These are phyloP conservation scores for Ochropleura leucogaster DNA, from an alignment of 2,888 invertebrate genomes.

Conservation along the genomic window DNA sequence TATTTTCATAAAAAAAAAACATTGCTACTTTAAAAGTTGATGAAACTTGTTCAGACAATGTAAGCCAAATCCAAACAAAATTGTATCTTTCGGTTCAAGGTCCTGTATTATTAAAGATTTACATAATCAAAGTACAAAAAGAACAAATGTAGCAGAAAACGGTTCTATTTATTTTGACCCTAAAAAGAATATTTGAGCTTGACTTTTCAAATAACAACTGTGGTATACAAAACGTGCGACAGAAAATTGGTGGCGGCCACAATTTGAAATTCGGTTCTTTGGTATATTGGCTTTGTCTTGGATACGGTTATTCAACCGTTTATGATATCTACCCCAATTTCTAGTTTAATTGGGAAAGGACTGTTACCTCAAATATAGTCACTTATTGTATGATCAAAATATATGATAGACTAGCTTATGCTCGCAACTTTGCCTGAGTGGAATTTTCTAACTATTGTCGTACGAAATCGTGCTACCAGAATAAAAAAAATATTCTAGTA, in stretches of 20 bases:
- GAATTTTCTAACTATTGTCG: too few relatives aligned
- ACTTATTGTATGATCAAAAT: background rate
- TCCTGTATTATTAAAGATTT: conserved; percentile 56
- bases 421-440: background rate
- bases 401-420: background rate
- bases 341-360: conserved; percentile 12
- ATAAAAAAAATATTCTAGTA: too few relatives aligned
- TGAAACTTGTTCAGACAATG: conserved; percentile 27
- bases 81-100: conserved; percentile 52
- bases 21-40: conserved; percentile 26
- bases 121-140: conserved; percentile 57
- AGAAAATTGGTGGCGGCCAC: background rate
- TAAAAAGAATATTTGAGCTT: conserved; percentile 5
- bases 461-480: too few relatives aligned
- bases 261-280: conserved; percentile 9
- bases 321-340: background rate
- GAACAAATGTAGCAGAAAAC: conserved; percentile 41
- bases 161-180: conserved; percentile 43
- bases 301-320: background rate
- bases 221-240: background rate
- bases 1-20: conserved; percentile 40
- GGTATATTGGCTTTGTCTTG: background rate
- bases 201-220: conserved; percentile 3
- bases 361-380: background rate
- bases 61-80: conserved; percentile 51